A percentile compares a stretch with the other conserved stretches of the same genome.
phyloP scores from a whole-genome alignment of 1,140 invertebrate genomes.

The Littorina saxatilis region DNA sequence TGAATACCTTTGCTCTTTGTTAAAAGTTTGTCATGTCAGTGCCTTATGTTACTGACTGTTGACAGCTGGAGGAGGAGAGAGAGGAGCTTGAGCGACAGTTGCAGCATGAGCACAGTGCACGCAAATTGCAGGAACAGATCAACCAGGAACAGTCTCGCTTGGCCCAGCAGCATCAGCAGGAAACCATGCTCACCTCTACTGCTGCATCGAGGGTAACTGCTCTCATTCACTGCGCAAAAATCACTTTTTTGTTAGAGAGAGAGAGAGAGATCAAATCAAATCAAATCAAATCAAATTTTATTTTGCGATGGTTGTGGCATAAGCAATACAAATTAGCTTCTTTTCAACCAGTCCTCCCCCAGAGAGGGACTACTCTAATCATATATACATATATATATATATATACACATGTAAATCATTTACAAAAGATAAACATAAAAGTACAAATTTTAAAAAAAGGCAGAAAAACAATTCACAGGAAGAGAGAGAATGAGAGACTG shows the following conservation, averaged over 20 bases:
- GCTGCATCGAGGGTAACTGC: slow-evolving; percentile 16
- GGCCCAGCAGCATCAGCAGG: slow-evolving; percentile 54
- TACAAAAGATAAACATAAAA: no score
- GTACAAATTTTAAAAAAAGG: no score
- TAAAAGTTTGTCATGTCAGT: no score
- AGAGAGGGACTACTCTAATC: no score
- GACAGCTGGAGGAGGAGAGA: slow-evolving; percentile 69
- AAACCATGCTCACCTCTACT: slow-evolving; percentile 32
- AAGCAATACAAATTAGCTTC: no score
- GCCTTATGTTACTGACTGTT: no score
- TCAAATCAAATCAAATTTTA: no score
- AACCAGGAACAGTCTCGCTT: slow-evolving; percentile 68
- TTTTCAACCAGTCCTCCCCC: no score
- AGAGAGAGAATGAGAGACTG: not conserved
- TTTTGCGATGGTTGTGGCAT: no score
- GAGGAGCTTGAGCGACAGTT: slow-evolving; percentile 61
- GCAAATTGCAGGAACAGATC: slow-evolving; percentile 66
- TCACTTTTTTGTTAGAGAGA: not conserved
- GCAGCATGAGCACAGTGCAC: slow-evolving; percentile 64
- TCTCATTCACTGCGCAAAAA: not conserved
- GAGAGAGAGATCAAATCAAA: no score
- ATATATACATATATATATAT: not conserved
- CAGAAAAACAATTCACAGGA: no score
- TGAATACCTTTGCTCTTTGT: not conserved
- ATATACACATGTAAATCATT: not conserved